phyloP scores from a whole-genome alignment of 2,113 vertebrate species.

The Laticauda colubrina region DNA sequence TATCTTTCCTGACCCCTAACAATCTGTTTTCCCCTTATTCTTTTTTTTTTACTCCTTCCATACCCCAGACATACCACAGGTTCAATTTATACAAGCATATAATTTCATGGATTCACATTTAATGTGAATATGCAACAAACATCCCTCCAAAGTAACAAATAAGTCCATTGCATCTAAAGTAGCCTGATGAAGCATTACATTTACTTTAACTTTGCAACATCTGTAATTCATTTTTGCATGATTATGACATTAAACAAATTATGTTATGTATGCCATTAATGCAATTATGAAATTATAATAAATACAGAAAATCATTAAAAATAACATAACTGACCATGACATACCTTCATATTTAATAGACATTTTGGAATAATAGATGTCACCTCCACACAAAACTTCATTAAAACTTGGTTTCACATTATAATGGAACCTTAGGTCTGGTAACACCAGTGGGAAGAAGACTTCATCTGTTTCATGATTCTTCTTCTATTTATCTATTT shows the following conservation, averaged over 20 bases:
- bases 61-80: not conserved
- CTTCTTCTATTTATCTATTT: not conserved
- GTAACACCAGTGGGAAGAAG: not conserved
- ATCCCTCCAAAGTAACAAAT: not conserved
- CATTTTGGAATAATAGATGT: not conserved
- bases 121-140: not conserved
- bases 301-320: not conserved
- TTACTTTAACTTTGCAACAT: not conserved
- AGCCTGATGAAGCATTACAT: not conserved
- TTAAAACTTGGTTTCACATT: not conserved
- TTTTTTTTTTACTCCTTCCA: not conserved
- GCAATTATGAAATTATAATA: not conserved
- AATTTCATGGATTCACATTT: not conserved
- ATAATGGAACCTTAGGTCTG: not conserved
- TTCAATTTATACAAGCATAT: not conserved
- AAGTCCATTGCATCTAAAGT: not conserved
- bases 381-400: not conserved
- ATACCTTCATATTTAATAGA: not conserved
- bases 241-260: not conserved
- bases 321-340: not conserved
- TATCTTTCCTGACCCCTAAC: not conserved
- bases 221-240: not conserved
- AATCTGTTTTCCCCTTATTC: not conserved
- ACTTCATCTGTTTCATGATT: not conserved
- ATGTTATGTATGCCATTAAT: not conserved